Base-by-base conservation (phyloP, 2,888 invertebrate species). In the Chelonus formosanus region DNA sequence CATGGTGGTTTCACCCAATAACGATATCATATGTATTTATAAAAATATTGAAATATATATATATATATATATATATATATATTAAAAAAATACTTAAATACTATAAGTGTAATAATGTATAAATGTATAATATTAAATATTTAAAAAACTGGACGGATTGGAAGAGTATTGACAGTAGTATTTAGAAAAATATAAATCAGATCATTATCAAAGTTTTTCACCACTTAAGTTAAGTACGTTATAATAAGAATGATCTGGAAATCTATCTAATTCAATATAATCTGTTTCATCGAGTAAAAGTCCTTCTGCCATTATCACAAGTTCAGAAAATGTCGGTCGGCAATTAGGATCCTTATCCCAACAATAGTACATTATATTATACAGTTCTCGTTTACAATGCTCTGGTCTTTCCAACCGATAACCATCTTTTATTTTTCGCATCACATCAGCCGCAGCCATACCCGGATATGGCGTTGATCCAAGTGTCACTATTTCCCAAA, bases 401-500 rank as follows among this genome's bases (percentile, higher is more conserved):
- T 95, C 95, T 0, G 97, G 97, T 78, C 96, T 95, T 76, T 96
- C 95, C 69, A 97, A 86, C 34, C 97, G 89, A 81, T 94, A 93
- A 0, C 97, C 97, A 75, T 95, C 94, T 57, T 94, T 84, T 32
- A 90, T 87, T 73, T 85, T 85, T 74, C 86, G 85, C 86, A 89
- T 91, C 75, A 96, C 95, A 83, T 97, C 96, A 6, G 92, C 91
- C 0, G 96, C 96, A 0, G 95, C 93, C 76, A 96, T 87, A 0
- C 96, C 96, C 0, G 97, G 97, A 85, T 97, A 97, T 0, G 97
- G 97, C 59, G 96, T 96, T 35, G 96, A 95, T 20, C 97, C 97
- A 10, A 97, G 88, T 0, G 97, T 97, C 6, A 97, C 95, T 58
- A 97, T 95, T 85, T 97, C 97, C 97, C 97, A 98, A 78, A 97